Percentiles rank a stretch among this genome's conserved stretches.
phyloP scores from a whole-genome alignment of 2,888 invertebrate species.

The Habroteleia sp. region DNA sequence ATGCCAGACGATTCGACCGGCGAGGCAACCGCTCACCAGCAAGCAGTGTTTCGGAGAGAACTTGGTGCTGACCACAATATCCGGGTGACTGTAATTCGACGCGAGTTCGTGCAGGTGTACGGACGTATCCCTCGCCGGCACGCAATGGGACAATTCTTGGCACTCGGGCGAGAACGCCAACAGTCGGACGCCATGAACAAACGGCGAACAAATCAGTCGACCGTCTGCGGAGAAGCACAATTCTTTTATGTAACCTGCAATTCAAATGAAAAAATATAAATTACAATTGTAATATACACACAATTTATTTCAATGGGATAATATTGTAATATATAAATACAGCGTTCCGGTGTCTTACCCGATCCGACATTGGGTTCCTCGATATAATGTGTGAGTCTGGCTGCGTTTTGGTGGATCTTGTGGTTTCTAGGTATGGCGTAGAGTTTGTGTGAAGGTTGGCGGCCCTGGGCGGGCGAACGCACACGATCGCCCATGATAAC shows the following conservation, averaged over 20 bases:
- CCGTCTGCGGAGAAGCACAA: slow-evolving; percentile 95
- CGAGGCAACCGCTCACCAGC: slow-evolving; percentile 94
- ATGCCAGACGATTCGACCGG: slow-evolving; percentile 94
- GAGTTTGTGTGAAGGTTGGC: slow-evolving; percentile 73
- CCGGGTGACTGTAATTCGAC: slow-evolving; percentile 88
- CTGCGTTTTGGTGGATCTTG: slow-evolving; percentile 86
- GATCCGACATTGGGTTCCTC: slow-evolving; percentile 94
- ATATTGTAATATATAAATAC: background rate
- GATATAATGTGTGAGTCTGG: slow-evolving; percentile 90
- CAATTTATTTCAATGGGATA: too few relatives aligned
- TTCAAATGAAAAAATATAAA: too few relatives aligned
- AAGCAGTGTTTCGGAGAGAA: slow-evolving; percentile 94
- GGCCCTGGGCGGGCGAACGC: slow-evolving; percentile 71
- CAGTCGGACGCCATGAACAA: slow-evolving; percentile 92
- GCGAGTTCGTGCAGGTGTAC: slow-evolving; percentile 85
- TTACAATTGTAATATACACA: too few relatives aligned
- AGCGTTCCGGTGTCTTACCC: too few relatives aligned
- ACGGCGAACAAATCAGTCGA: slow-evolving; percentile 94
- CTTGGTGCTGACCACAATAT: slow-evolving; percentile 93
- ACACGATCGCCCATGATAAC: slow-evolving; percentile 77
- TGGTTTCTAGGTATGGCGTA: slow-evolving; percentile 79
- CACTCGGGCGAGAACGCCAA: slow-evolving; percentile 90
- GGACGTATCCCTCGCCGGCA: slow-evolving; percentile 82
- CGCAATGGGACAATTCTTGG: slow-evolving; percentile 88
- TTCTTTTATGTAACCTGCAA: slow-evolving; percentile 90